phyloP scores from a whole-genome alignment of 1,140 invertebrate genomes.

The Dinoponera quadriceps region DNA sequence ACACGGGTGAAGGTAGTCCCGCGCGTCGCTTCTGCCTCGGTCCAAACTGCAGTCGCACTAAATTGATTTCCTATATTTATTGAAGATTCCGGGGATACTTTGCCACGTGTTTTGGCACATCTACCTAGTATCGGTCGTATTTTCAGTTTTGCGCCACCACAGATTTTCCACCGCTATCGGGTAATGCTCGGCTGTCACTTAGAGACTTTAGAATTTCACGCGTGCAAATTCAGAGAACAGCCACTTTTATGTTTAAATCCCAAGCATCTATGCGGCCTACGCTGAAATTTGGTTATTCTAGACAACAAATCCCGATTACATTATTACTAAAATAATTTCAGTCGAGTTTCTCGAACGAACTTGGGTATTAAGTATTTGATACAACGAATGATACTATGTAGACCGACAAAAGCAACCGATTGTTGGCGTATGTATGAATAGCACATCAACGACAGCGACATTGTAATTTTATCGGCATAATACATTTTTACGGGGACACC shows the following conservation, averaged over 20 bases:
- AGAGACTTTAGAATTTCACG: background rate
- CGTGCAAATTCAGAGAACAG: background rate
- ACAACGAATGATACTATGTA: background rate
- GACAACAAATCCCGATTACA: too few relatives aligned
- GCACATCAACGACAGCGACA: background rate
- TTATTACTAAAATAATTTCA: background rate
- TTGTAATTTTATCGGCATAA: background rate
- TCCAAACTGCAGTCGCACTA: constrained; percentile 9
- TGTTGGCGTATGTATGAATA: background rate
- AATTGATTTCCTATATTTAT: constrained; percentile 57
- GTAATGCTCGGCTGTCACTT: background rate
- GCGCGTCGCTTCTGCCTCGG: background rate
- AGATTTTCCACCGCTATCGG: background rate
- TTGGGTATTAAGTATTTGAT: background rate
- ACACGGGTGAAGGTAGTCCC: constrained; percentile 53
- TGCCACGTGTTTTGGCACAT: constrained; percentile 38
- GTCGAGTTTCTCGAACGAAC: background rate
- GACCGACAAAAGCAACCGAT: background rate
- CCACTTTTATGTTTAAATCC: background rate
- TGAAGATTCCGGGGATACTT: constrained; percentile 48
- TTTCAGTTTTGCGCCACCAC: background rate
- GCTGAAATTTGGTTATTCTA: background rate
- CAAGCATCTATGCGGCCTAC: background rate
- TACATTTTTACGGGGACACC: constrained; percentile 59
- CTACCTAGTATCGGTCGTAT: constrained; percentile 31